Evolutionary conservation across 1,140 invertebrate genomes (phyloP), one percentile per base, ranked within the genome.

Genomic region (Batillaria attramentaria): DNA sequence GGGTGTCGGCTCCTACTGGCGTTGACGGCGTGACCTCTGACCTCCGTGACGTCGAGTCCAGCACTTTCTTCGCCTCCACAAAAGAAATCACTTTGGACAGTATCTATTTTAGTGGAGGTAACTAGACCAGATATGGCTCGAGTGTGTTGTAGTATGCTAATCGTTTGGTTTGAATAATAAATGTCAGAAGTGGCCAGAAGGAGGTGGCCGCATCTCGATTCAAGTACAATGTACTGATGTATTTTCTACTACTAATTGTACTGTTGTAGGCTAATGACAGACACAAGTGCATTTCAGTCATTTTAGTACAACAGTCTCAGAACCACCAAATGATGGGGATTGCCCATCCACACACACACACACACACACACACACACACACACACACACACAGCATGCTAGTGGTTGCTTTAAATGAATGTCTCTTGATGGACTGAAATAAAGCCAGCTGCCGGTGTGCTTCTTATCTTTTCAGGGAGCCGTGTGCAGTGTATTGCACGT

Each of bases 31-130:
- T 89, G 2, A 87, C 86, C 2, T 86, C 81, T 73, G 81, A 85
- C 28, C 76, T 92, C 18, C 77, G 84, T 46, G 86, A 90, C 77
- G 84, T 91, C 2, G 86, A 88, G 57, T 86, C 89, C 10, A 86
- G 84, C 35, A 89, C 91, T 24, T 91, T 90, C 77, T 91, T 92
- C 72, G 85, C 91, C 4, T 83, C 84, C n/a, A 88, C 90, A 16
- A 84, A 87, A 50, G 72, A 65, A 16, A 88, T 90, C 57, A 87
- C 88, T 0, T 84, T 92, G 8, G 91, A 92, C 81, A 91, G 90
- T 74, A 90, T 92, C 33, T 92, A 92, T 76, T 91, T 91, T 77
- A 78, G 84, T 43, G 81, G 86, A 83, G 91, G 91, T 91, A 75
- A 43, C 74, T 78, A 60, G 8, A 50, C 68, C 31, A 39, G 68